Base-by-base conservation (phyloP, 92 coral and sea anemone genomes). In the Paragorgia papillata region DNA sequence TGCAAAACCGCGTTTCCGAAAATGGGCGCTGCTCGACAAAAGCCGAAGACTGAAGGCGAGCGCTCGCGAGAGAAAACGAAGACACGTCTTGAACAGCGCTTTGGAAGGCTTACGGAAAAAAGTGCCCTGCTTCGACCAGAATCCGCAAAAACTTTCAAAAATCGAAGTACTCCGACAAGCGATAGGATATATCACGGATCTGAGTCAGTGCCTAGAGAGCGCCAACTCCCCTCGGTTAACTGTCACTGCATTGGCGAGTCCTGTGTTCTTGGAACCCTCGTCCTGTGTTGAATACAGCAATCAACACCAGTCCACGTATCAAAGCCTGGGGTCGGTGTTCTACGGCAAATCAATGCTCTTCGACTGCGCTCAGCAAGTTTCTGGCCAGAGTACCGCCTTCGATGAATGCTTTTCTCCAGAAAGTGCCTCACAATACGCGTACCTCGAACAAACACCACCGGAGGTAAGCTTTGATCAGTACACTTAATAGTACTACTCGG, bases 61-160 rank as follows among this genome's bases (percentile, higher is more conserved):
- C 66, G 97, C 97, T 28, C 68, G 97, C 28, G 97, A 93, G 48
- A 76, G 97, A 40, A 93, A 93, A 57, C 80, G 97, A 18, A 66
- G 97, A 33, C 97, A 90, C 79, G 97, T 93, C 79, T 58, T 93
- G 63, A 93, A 93, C 86, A 91, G 84, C 85, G 97, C 97, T 7
- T 69, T 93, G 59, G 97, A 93, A 66, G 84, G 87, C 8, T 63
- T 93, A 28, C 79, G 97, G 12, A 93, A 93, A 80, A 93, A 91
- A 30, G 97, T 93, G 0, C 97, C 97, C 7, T 90, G 97, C 78
- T 92, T 93, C 34, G 97, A 93, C 57, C 97, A 93, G 41, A 93
- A 90, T 41, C 97, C 97, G 2, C 97, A 93, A 66, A 93, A 93
- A 86, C 92, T 93, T 9, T 93, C 97, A 66, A 93, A 93, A 83